A percentile compares a stretch with the other conserved stretches of the same genome.
phyloP scores from a whole-genome alignment of 1,140 invertebrate species.

The Monochamus saltuarius region DNA sequence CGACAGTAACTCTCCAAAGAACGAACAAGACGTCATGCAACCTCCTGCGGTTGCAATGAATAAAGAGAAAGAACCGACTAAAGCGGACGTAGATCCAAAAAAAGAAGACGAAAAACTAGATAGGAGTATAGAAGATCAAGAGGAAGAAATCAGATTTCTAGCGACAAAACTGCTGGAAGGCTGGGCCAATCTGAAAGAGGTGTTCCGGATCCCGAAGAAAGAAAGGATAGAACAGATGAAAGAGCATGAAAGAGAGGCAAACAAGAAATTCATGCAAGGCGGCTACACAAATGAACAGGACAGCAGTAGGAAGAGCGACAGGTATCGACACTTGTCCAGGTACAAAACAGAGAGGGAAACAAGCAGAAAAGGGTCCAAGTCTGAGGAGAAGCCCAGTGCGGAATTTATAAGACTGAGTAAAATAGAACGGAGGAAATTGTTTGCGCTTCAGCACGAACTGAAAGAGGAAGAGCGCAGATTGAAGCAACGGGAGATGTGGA shows the following conservation, averaged over 20 bases:
- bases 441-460: constrained; percentile 73
- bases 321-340: constrained; percentile 9
- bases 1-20: constrained; percentile 47
- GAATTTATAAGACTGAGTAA: constrained; percentile 58
- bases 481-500: constrained; percentile 64
- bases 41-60: neutral
- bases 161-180: constrained; percentile 67
- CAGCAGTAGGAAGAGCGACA: constrained; percentile 47
- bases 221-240: constrained; percentile 91
- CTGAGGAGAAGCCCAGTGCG: constrained; percentile 49
- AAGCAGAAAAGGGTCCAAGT: constrained; percentile 36
- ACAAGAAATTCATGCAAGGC: constrained; percentile 54
- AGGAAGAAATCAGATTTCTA: constrained; percentile 52
- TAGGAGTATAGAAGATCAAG: constrained; percentile 36
- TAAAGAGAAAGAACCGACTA: constrained; percentile 19
- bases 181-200: constrained; percentile 82
- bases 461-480: constrained; percentile 63
- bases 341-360: constrained; percentile 30
- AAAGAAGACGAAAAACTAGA: constrained; percentile 17
- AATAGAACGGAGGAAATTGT: constrained; percentile 71
- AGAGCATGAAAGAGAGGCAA: constrained; percentile 86
- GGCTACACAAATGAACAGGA: constrained; percentile 41
- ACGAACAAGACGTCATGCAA: constrained; percentile 23
- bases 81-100: constrained; percentile 15
- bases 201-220: constrained; percentile 94